phyloP scores from a whole-genome alignment of 2,797 vertebrate genomes.

The Eptatretus atami region DNA sequence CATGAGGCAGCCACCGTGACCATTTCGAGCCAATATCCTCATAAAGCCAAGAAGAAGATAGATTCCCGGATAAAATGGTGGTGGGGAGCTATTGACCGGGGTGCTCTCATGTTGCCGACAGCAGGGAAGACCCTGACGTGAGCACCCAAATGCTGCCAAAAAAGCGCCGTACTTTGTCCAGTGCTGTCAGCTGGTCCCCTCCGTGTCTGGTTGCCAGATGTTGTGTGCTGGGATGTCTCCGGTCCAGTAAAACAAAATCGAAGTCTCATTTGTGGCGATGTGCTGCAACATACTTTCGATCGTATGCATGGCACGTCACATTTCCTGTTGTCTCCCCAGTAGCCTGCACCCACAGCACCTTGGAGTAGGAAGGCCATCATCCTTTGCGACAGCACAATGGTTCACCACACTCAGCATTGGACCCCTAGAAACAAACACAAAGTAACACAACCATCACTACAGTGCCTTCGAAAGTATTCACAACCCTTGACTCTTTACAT shows the following conservation, averaged over 20 bases:
- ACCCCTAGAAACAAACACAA: constrained; percentile 14
- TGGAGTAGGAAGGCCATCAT: constrained; percentile 10
- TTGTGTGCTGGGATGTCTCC: constrained; percentile 75
- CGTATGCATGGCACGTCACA: constrained; percentile 52
- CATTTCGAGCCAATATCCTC: constrained; percentile 49
- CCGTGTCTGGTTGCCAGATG: constrained; percentile 57
- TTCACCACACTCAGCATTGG: constrained; percentile 25
- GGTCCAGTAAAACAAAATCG: constrained; percentile 61
- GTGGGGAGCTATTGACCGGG: constrained; percentile 64
- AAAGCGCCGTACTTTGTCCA: constrained; percentile 29
- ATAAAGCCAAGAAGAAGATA: constrained; percentile 51
- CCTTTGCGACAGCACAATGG: constrained; percentile 48
- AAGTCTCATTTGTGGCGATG: constrained; percentile 20
- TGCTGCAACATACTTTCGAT: constrained; percentile 37
- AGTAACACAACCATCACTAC: too few relatives aligned
- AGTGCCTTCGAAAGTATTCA: too few relatives aligned
- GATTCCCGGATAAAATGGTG: constrained; percentile 48
- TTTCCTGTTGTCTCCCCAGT: constrained; percentile 54
- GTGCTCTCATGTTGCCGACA: constrained; percentile 61
- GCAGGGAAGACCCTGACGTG: constrained; percentile 39
- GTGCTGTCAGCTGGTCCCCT: constrained; percentile 37
- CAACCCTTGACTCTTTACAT: too few relatives aligned
- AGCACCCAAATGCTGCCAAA: constrained; percentile 32
- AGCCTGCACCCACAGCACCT: constrained; percentile 20
- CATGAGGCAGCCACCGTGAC: constrained; percentile 30